Evolutionary conservation across 2,888 invertebrate species (phyloP).

Genomic region (Monochamus alternatus): DNA sequence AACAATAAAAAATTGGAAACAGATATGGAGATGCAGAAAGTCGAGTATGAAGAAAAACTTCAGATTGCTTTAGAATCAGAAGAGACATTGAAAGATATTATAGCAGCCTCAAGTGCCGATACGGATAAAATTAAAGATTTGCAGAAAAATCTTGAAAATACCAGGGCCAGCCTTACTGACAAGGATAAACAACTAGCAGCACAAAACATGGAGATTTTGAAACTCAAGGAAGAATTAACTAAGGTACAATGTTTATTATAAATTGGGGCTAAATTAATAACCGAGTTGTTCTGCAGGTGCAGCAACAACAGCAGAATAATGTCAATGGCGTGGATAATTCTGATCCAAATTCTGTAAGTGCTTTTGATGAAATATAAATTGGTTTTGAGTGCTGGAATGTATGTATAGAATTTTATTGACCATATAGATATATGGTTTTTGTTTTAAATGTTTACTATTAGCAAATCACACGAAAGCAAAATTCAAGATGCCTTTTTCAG

Average conservation of each 20-base stretch:
- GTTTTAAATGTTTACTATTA: too few species aligned
- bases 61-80: slow-evolving; percentile 43
- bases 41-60: slow-evolving; percentile 41
- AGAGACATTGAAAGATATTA: slow-evolving; percentile 42
- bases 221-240: slow-evolving; percentile 54
- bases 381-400: too few species aligned
- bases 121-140: slow-evolving; percentile 48
- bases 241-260: slow-evolving; percentile 50
- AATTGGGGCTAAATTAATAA: not conserved
- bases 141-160: slow-evolving; percentile 50
- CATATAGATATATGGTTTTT: too few species aligned
- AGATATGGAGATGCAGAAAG: slow-evolving; percentile 40
- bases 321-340: slow-evolving; percentile 18
- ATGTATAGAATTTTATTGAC: too few species aligned
- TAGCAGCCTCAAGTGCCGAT: slow-evolving; percentile 46
- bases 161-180: slow-evolving; percentile 47
- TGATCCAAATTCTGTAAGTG: slow-evolving; percentile 25
- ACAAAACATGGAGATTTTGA: slow-evolving; percentile 53
- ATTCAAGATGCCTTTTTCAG: too few species aligned
- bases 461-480: too few species aligned
- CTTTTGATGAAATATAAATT: too few species aligned
- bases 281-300: slow-evolving; percentile 34
- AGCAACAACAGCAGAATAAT: slow-evolving; percentile 35
- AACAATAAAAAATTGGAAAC: slow-evolving; percentile 34
- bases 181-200: slow-evolving; percentile 37